Evolutionary conservation across 1,140 invertebrate species (phyloP).

Genomic region (Eufriesea mexicana): DNA sequence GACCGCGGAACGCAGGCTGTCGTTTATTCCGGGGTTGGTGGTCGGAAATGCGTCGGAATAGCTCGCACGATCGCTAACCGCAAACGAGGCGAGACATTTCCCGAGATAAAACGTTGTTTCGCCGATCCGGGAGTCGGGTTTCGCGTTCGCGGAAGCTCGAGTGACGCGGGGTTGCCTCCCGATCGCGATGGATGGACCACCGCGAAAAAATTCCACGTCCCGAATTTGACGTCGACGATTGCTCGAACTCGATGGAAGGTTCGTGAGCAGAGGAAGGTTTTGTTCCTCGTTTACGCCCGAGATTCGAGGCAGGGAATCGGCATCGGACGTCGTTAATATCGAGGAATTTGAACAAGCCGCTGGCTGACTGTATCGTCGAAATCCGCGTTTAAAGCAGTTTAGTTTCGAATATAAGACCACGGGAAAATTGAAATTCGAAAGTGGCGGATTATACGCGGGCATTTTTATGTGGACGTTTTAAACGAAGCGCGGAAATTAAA

Average conservation of each 20-base stretch:
- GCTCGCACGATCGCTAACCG: conserved; percentile 24
- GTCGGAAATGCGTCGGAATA: conserved; percentile 24
- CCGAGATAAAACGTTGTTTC: conserved; percentile 28
- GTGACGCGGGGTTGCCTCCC: background rate
- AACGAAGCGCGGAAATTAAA: background rate
- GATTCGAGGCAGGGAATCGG: background rate
- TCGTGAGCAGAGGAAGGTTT: background rate
- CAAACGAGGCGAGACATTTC: conserved; percentile 2
- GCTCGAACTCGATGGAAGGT: background rate
- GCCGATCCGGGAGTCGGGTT: conserved; percentile 9
- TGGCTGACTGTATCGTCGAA: background rate
- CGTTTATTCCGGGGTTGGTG: background rate
- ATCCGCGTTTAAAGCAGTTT: background rate
- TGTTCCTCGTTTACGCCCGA: background rate
- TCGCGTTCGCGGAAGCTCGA: background rate
- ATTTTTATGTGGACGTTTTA: background rate
- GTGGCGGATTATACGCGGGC: background rate
- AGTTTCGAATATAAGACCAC: background rate
- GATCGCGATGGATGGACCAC: conserved; percentile 31
- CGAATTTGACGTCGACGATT: background rate
- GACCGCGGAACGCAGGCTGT: conserved; percentile 5
- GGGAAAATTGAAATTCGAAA: background rate
- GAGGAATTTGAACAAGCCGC: background rate
- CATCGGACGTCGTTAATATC: background rate
- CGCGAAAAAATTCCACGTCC: background rate